Evolutionary conservation across 2,113 vertebrate genomes (phyloP), one percentile per base, ranked within the genome.

Genomic region (Condylura cristata): DNA sequence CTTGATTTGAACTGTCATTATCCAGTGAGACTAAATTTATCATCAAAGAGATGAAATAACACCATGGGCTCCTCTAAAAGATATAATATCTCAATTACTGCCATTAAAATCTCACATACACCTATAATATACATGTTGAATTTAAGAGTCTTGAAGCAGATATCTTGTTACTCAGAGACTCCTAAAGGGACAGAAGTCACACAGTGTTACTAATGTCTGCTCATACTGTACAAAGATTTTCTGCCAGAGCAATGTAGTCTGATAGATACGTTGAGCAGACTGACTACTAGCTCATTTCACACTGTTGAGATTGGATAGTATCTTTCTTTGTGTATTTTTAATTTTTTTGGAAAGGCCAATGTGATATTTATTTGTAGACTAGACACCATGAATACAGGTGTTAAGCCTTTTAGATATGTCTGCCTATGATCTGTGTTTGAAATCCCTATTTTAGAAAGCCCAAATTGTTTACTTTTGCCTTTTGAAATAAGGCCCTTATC

Each of bases 41-140:
- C 86, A 71, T 93, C 83, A 86, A 95, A 93, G 34, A 82, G 79
- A 93, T 68, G 80, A 92, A 95, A 58, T 85, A 92, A 80, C 74
- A 94, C 66, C 48, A 86, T 80, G 46, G 46, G 20, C 85, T 85
- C 65, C 41, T 28, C n/a, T 91, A 82, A 86, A 96, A 94, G 79
- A 91, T 96, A 94, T 80, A 95, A 86, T 95, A 84, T 90, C 92
- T 93, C 96, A 93, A 97, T 96, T 85, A 94, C 48, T 26, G 13
- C 76, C 71, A 89, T 96, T 97, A 92, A 94, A 94, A 91, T 79
- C 61, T 96, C 92, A 85, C 89, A 93, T 61, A 16, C 48, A 80
- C 58, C 75, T 61, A 78, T 94, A 65, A 78, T 65, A 72, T 93
- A 8, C 39, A 60, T 74, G 76, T 91, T 93, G 71, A 87, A 94